Percentiles rank a stretch among this genome's conserved stretches.
phyloP scores from a whole-genome alignment of 2,113 vertebrate species.

The Trachemys scripta region DNA sequence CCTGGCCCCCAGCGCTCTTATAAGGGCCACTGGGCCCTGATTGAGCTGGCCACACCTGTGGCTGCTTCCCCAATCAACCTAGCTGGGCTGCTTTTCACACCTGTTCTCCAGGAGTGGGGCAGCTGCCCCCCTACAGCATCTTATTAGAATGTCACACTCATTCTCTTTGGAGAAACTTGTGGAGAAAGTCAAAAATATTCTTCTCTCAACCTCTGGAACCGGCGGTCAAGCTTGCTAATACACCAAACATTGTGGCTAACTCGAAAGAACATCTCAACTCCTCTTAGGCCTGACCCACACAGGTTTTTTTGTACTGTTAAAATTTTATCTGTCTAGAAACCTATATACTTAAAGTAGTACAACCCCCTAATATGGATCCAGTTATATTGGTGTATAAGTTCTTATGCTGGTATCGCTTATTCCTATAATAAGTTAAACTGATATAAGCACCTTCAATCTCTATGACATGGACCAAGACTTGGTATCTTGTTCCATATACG shows the following conservation, averaged over 20 bases:
- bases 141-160: background rate
- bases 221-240: background rate
- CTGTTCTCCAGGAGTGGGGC: too few species aligned
- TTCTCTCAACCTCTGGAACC: background rate
- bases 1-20: too few species aligned
- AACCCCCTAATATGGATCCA: background rate
- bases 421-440: background rate
- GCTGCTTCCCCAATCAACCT: too few species aligned
- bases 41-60: too few species aligned
- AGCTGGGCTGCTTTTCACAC: too few species aligned
- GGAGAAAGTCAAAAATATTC: background rate
- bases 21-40: too few species aligned
- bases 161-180: background rate
- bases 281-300: background rate
- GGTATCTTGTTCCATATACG: background rate
- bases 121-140: fast-evolving
- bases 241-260: background rate
- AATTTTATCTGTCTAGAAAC: background rate
- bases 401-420: background rate
- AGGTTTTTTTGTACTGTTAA: background rate
- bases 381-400: background rate
- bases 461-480: background rate
- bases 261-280: fast-evolving
- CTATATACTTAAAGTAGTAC: background rate
- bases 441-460: background rate